Percentiles rank a stretch among this genome's conserved stretches.
Conservation (phyloP, 2,113 vertebrate species). For the Mus musculus region GRCm39 chr2:113889001-113889500, state of each 20-base stretch:
- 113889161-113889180: not conserved
- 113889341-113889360: not conserved
- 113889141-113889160: not conserved
- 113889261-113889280: not conserved
- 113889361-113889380: not conserved
- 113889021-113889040: not conserved
- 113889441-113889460: too few species aligned
- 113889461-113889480: too few species aligned
- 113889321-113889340: not conserved
- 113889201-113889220: not conserved
- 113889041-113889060: not conserved
- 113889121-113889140: not conserved
- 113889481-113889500: too few species aligned
- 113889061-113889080: not conserved
- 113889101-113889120: fast-evolving
- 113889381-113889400: not conserved
- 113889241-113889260: not conserved
- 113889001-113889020: slow-evolving; percentile 52
- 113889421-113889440: too few species aligned
- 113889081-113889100: not conserved
- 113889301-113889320: not conserved
- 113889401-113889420: not conserved
- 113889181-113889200: too few species aligned
- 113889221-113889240: not conserved
- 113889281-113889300: not conserved